Conservation (phyloP, 2,113 vertebrate species). For the Pedetes capensis region DNA sequence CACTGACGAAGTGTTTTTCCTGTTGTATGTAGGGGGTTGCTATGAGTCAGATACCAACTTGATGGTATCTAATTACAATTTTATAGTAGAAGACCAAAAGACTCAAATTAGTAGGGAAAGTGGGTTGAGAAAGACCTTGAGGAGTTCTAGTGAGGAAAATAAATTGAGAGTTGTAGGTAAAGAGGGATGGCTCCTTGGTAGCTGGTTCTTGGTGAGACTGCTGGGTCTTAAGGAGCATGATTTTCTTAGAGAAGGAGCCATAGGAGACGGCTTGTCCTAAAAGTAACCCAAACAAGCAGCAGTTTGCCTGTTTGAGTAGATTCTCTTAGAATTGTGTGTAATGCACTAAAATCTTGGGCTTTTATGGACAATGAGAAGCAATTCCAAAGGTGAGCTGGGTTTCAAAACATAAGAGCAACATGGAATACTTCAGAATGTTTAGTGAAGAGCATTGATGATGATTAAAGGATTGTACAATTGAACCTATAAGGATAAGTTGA, state of each 20-base stretch:
- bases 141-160: not conserved
- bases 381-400: conserved; percentile 65
- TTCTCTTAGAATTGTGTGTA: not conserved
- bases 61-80: too few relatives aligned
- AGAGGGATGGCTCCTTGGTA: rapidly evolving
- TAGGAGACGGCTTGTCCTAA: not conserved
- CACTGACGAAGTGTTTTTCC: too few relatives aligned
- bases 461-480: conserved; percentile 79
- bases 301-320: not conserved
- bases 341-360: not conserved
- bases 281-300: not conserved
- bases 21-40: too few relatives aligned
- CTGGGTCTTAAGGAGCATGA: not conserved
- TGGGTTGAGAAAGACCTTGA: not conserved
- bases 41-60: too few relatives aligned
- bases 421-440: conserved; percentile 65
- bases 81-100: not conserved
- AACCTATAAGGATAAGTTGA: conserved; percentile 74
- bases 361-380: conserved; percentile 38
- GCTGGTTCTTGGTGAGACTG: not conserved
- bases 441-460: conserved; percentile 62
- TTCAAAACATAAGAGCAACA: conserved; percentile 54
- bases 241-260: not conserved
- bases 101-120: not conserved
- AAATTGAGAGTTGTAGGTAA: not conserved